These are phyloP conservation scores for Dryoscopus gambensis DNA, from an alignment of 2,113 vertebrate species.

Conservation along the genomic window DNA sequence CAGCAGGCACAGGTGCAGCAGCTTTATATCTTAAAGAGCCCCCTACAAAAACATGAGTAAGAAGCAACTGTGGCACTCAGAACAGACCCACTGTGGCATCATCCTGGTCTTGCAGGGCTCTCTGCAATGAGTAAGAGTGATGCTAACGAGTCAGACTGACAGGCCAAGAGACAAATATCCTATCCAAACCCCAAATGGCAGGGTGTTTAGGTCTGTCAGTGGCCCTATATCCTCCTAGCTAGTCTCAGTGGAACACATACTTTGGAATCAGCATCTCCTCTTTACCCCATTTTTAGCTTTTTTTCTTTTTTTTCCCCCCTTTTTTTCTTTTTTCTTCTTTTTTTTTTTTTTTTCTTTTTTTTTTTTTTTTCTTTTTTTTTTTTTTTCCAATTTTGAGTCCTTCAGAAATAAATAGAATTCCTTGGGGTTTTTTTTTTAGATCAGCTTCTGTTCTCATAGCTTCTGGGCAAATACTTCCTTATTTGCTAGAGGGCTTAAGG, in stretches of 20 bases:
- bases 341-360: neutral
- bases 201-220: neutral
- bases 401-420: neutral
- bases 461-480: conserved; percentile 39
- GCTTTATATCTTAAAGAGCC: neutral
- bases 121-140: neutral
- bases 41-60: neutral
- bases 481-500: conserved; percentile 47
- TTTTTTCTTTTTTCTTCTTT: no score
- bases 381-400: neutral
- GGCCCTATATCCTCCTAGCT: neutral
- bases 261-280: neutral
- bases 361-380: no score
- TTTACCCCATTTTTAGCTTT: neutral
- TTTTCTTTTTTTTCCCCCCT: neutral
- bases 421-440: neutral
- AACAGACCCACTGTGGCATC: neutral
- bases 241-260: rapidly evolving
- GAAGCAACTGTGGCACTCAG: neutral
- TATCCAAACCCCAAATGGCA: neutral
- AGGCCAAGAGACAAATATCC: neutral
- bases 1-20: neutral
- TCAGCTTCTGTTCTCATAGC: conserved; percentile 23
- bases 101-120: neutral
- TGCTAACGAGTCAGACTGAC: neutral